phyloP scores from a whole-genome alignment of 2,797 vertebrate genomes.

The Aldrovandia affinis region DNA sequence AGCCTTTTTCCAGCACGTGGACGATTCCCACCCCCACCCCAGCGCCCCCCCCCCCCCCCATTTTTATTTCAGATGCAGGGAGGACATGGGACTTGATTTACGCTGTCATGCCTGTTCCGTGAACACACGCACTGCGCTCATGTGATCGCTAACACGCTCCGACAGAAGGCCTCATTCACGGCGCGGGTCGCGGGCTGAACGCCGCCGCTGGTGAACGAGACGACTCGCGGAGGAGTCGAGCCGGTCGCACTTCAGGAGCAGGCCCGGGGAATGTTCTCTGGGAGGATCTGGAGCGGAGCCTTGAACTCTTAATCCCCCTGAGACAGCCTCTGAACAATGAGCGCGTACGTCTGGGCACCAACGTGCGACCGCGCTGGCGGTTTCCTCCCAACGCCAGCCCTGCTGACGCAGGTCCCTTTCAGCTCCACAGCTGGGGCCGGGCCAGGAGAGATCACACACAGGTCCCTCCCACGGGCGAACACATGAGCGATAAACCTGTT shows the following conservation, averaged over 20 bases:
- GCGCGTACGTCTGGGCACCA: conserved; percentile 60
- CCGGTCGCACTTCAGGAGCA: background rate
- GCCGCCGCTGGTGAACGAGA: no score
- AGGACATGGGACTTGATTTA: conserved; percentile 6
- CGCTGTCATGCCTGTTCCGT: background rate
- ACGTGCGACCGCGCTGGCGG: conserved; percentile 3
- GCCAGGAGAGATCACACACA: conserved; percentile 1
- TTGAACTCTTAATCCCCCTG: conserved; percentile 7
- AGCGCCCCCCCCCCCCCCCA: conserved; percentile 26
- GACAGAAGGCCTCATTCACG: background rate
- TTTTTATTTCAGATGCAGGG: background rate
- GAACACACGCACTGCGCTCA: background rate
- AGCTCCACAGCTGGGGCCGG: conserved; percentile 60
- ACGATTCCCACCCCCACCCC: conserved; percentile 31
- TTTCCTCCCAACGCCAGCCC: conserved; percentile 40
- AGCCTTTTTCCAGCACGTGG: conserved; percentile 43
- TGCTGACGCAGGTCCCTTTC: conserved; percentile 59
- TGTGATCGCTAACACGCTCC: background rate
- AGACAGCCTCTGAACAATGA: conserved; percentile 54
- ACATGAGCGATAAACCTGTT: background rate
- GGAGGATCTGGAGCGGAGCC: background rate
- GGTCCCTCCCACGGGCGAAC: conserved; percentile 9
- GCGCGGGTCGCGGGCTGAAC: background rate
- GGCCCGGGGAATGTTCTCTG: background rate
- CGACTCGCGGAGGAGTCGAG: no score